These are phyloP conservation scores for Champsocephalus gunnari DNA, from an alignment of 2,797 vertebrate genomes.

Conservation along the genomic window DNA sequence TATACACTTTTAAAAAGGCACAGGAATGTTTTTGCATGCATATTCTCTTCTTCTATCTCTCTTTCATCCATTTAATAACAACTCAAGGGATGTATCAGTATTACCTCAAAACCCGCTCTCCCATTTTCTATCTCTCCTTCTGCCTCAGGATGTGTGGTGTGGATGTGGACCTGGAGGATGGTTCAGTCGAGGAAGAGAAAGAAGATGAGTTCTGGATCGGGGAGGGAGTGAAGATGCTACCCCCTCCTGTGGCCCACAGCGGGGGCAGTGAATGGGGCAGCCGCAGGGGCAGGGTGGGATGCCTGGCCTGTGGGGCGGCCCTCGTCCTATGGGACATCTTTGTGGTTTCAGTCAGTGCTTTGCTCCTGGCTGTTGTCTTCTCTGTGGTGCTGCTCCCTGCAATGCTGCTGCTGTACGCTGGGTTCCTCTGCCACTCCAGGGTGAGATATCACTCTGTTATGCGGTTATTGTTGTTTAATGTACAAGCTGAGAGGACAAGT, in stretches of 20 bases:
- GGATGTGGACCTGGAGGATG: constrained; percentile 80
- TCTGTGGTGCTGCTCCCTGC: constrained; percentile 81
- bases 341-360: constrained; percentile 56
- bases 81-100: neutral
- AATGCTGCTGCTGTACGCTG: constrained; percentile 80
- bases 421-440: constrained; percentile 86
- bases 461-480: neutral
- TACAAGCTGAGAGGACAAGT: neutral
- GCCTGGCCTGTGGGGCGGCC: constrained; percentile 71
- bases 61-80: neutral
- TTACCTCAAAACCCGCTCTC: neutral
- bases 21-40: constrained; percentile 5
- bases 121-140: neutral
- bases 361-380: constrained; percentile 80
- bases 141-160: constrained; percentile 82
- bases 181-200: constrained; percentile 80
- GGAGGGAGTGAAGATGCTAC: constrained; percentile 83
- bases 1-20: neutral
- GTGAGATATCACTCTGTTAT: constrained; percentile 59
- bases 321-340: constrained; percentile 81
- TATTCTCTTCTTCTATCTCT: neutral
- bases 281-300: constrained; percentile 72
- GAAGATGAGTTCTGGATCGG: constrained; percentile 81
- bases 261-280: constrained; percentile 80
- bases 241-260: constrained; percentile 82